These are phyloP conservation scores for Oscheius sp. DNA, from an alignment of 2,888 invertebrate genomes.

Conservation along the genomic window DNA sequence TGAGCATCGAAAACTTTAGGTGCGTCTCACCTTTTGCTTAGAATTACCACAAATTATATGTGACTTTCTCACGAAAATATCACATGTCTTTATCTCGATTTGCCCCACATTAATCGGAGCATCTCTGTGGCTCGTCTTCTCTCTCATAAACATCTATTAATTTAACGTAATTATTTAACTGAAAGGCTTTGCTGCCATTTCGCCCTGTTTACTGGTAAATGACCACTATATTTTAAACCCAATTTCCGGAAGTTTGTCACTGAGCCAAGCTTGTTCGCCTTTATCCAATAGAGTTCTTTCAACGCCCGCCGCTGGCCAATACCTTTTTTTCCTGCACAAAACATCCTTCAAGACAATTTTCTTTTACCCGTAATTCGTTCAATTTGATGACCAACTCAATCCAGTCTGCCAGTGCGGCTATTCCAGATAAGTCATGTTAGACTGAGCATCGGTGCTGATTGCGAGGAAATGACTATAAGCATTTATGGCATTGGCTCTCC, in stretches of 20 bases:
- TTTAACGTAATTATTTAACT: no score
- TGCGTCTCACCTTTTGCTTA: no score
- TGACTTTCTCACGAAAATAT: no score
- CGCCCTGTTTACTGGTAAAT: neutral
- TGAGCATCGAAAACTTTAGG: no score
- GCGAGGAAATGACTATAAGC: conserved; percentile 14
- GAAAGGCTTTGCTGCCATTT: neutral
- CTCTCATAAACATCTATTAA: no score
- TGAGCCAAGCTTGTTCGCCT: conserved; percentile 7
- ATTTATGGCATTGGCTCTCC: neutral
- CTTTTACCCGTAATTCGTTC: neutral
- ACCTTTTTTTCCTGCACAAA: neutral
- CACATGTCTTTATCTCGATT: no score
- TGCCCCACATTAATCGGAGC: no score
- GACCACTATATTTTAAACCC: conserved; percentile 1
- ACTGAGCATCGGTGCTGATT: neutral
- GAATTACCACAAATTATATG: no score
- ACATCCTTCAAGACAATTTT: neutral
- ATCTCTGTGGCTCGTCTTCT: no score
- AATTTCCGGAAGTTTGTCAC: conserved; percentile 18
- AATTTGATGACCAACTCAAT: conserved; percentile 21
- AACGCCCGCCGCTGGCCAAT: neutral
- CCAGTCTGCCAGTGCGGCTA: neutral
- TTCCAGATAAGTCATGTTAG: neutral
- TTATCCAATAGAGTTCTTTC: conserved; percentile 14